Evolutionary conservation across 2,797 vertebrate genomes (phyloP), one percentile per base, ranked within the genome.

Genomic region (Diplodus sargus): DNA sequence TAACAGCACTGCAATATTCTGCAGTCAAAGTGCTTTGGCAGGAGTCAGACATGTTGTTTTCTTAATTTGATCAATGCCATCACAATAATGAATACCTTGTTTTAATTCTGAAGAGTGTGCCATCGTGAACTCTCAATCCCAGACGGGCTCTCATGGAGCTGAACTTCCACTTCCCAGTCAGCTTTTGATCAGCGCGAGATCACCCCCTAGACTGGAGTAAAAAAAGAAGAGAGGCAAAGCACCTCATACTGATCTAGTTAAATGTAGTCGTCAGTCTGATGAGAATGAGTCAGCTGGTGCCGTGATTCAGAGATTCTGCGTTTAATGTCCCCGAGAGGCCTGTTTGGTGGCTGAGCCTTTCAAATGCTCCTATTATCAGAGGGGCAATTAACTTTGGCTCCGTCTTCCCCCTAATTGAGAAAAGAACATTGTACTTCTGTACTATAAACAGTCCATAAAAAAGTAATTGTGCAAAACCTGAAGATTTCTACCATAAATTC

Each of bases 251-350:
- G 89, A 91, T 92, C 81, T 78, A 80, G 86, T 91, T 90, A 89
- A 91, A 91, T 86, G 85, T 73, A 88, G 88, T 90, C 74, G 82
- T 92, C 85, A 72, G 77, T 74, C 80, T 89, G 88, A 90, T 90
- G 87, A 72, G 85, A 87, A 87, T 91, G 88, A 94, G 88, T 93
- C 90, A 88, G 86, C 84, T 74, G 59, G 59, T 81, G 89, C 82
- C 78, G 90, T 71, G 86, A 89, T 89, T 88, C 84, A 81, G 78
- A 89, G 81, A 88, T 85, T 71, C 39, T 43, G 70, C 86, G 84
- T 85, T 90, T 89, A 91, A 83, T 78, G 83, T 88, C 78, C 89
- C 83, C 70, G 34, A 57, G 73, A 86, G 87, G 76, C 76, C 81
- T 74, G 75, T 88, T 89, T 76, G 56, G 71, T 85, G 82, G 62